Percentiles rank a stretch among this genome's conserved stretches.
phyloP scores from a whole-genome alignment of 2,888 invertebrate species.

The Ophion obscuratus region DNA sequence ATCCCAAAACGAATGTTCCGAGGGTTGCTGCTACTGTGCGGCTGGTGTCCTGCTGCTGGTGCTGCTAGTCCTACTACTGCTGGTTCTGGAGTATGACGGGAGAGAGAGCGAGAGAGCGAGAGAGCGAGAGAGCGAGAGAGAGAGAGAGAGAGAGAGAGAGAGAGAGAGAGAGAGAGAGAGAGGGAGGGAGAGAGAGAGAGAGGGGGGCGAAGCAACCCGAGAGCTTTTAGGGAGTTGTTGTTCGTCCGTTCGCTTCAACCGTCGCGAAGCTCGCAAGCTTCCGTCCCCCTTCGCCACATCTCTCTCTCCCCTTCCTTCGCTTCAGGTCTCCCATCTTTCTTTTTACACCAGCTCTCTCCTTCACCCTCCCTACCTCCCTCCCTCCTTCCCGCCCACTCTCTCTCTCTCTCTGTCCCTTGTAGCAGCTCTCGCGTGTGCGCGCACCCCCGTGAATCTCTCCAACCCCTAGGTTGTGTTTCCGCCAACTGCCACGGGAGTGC shows the following conservation, averaged over 20 bases:
- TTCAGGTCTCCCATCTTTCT: not conserved
- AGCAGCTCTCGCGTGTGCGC: slow-evolving; percentile 61
- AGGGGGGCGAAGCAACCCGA: too few relatives aligned
- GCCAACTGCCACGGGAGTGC: slow-evolving; percentile 76
- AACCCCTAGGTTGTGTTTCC: slow-evolving; percentile 73
- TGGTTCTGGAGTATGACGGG: slow-evolving; percentile 44
- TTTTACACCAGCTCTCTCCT: not conserved
- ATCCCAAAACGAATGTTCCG: slow-evolving; percentile 42
- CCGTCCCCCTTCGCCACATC: slow-evolving; percentile 26
- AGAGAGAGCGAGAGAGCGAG: slow-evolving; percentile 31
- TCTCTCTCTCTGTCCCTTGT: not conserved
- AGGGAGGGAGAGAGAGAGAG: not conserved
- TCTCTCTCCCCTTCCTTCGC: not conserved
- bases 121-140: not conserved
- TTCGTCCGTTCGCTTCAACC: slow-evolving; percentile 59
- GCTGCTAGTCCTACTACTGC: slow-evolving; percentile 1
- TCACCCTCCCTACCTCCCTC: not conserved
- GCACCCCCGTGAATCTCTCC: slow-evolving; percentile 51
- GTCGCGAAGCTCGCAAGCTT: slow-evolving; percentile 43
- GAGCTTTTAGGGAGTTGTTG: slow-evolving; percentile 65
- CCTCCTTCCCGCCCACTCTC: too few relatives aligned
- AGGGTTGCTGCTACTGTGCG: slow-evolving; percentile 29
- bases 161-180: slow-evolving; percentile 26
- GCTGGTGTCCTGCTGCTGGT: slow-evolving; percentile 37
- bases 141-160: too few relatives aligned